Evolutionary conservation across 2,888 invertebrate species (phyloP), one percentile per base, ranked within the genome.

Genomic region (Heterodera filipjevi): DNA sequence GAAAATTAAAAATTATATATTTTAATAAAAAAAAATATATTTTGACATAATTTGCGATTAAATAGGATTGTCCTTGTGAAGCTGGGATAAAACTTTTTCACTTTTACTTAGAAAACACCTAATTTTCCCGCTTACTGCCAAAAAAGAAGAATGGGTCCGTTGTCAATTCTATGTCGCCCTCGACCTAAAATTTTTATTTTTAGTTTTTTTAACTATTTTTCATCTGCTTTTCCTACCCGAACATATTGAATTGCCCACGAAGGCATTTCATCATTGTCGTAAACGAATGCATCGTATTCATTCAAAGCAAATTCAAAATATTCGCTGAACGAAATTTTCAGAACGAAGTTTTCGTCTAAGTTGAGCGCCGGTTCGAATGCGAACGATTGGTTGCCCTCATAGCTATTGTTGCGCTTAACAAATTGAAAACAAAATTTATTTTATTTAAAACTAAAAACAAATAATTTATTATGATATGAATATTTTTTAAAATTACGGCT

Each of bases 161-260:
- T n/a, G n/a, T n/a, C n/a, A n/a, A n/a, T n/a, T n/a, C n/a, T n/a
- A n/a, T n/a, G 39, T 59, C 59, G 27, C 59, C 59, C 27, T 59
- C 59, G 22, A 59, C 27, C 59, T 59, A 12, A 59, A 53, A 6
- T 19, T 2, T 6, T 22, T 22, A 53, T 2, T 53, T 59, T n/a
- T 1, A 8, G 8, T 59, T 27, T 59, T 27, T n/a, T 2, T 1
- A 59, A 59, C 8, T 27, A 59, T 10, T 27, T 59, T 59, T 5
- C 27, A 59, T 10, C 10, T 22, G 27, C 10, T 59, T 59, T n/a
- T 1, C 3, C 49, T 49, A 73, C 73, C 39, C 64, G 59, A 73
- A 73, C 49, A 35, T 73, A 73, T 73, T 73, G 49, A 49, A 73
- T 73, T 64, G 73, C 39, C 73, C 73, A 73, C 35, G 73, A 8